These are phyloP conservation scores for Caenorhabditis sp. DNA, from an alignment of 2,888 invertebrate species.

Conservation along the genomic window DNA sequence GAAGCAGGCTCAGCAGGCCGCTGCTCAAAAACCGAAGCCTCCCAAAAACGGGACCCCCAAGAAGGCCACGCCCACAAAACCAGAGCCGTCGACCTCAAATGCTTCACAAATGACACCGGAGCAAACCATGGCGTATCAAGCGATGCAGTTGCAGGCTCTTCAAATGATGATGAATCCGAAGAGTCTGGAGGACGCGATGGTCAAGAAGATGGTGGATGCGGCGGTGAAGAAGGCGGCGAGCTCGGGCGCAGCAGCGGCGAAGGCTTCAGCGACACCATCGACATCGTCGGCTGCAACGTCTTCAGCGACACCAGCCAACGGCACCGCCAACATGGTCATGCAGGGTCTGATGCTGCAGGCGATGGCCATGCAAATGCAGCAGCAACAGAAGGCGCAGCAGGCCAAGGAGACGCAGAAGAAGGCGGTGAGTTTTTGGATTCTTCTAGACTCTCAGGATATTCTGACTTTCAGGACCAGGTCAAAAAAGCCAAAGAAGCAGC, in stretches of 20 bases:
- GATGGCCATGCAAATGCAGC: constrained; percentile 62
- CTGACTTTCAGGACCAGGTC: constrained; percentile 46
- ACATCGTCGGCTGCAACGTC: constrained; percentile 3
- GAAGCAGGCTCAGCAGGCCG: too few species aligned
- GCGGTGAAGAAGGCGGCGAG: constrained; percentile 33
- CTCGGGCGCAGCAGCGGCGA: constrained; percentile 22
- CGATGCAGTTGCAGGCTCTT: constrained; percentile 15
- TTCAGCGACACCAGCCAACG: neutral
- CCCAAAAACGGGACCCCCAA: neutral
- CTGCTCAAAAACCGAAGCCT: neutral
- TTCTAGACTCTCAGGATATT: too few species aligned
- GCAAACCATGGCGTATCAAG: neutral
- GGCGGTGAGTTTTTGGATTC: constrained; percentile 20
- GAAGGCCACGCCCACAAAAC: neutral
- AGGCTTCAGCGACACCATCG: neutral
- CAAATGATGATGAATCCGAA: constrained; percentile 40
- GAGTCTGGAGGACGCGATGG: constrained; percentile 51
- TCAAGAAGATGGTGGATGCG: constrained; percentile 55
- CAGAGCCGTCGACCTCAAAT: neutral
- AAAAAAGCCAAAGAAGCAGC: constrained; percentile 23
- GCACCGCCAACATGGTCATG: constrained; percentile 19
- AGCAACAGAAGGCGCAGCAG: constrained; percentile 55
- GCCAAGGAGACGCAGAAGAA: constrained; percentile 39
- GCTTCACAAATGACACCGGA: constrained; percentile 28
- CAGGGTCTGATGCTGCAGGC: constrained; percentile 68